Conservation (phyloP, 2,113 vertebrate species). For the Trachemys scripta region DNA sequence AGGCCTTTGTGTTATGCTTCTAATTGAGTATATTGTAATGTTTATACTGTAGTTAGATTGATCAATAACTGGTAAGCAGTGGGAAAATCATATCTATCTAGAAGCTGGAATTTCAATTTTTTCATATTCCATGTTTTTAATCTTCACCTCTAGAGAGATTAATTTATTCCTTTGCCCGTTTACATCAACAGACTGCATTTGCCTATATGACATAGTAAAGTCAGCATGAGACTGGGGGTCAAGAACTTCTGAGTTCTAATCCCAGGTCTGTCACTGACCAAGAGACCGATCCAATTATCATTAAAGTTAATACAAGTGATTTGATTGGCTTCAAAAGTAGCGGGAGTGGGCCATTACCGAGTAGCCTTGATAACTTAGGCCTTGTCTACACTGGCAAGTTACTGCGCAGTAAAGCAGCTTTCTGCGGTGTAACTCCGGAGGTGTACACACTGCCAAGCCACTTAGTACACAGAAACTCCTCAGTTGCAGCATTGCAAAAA, state of each 20-base stretch:
- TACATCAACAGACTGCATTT: background rate
- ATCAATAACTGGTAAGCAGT: background rate
- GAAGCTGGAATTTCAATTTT: background rate
- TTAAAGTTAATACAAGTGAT: background rate
- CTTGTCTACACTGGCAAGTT: too few species aligned
- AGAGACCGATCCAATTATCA: background rate
- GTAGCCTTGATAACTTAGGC: background rate
- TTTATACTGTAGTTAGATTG: background rate
- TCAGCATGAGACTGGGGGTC: background rate
- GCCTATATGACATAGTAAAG: background rate
- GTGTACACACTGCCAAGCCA: too few species aligned
- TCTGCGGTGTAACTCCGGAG: too few species aligned
- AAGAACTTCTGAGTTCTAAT: background rate
- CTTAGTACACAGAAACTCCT: too few species aligned
- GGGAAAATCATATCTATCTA: background rate
- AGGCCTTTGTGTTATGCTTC: background rate
- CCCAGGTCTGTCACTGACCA: background rate
- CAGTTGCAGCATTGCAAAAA: too few species aligned
- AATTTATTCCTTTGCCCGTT: background rate
- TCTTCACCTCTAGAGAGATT: background rate
- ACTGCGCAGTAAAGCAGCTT: too few species aligned
- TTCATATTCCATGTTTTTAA: background rate
- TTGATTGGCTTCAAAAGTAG: background rate
- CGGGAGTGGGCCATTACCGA: too few species aligned
- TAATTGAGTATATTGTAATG: background rate